Evolutionary conservation across 2,797 vertebrate genomes (phyloP).

Genomic region (Sebastiscus tertius): DNA sequence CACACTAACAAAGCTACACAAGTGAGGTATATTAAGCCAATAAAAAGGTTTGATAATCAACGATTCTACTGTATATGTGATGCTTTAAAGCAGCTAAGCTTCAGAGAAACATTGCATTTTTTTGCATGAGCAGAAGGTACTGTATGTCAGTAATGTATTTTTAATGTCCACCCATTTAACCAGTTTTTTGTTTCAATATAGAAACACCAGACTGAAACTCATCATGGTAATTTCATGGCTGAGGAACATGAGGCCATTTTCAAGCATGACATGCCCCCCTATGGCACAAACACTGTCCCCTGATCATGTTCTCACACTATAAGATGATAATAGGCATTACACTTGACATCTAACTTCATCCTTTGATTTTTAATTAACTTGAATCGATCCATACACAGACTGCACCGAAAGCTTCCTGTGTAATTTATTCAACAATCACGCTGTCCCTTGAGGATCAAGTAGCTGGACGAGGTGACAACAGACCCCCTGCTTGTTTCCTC

Average conservation of each 20-base stretch:
- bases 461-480: slow-evolving; percentile 5
- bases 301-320: not conserved
- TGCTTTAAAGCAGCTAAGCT: not conserved
- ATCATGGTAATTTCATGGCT: not conserved
- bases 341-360: not conserved
- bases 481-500: not conserved
- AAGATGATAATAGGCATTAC: not conserved
- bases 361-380: not conserved
- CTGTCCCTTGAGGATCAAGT: not conserved
- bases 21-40: not conserved
- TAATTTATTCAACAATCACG: not conserved
- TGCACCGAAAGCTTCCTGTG: not conserved
- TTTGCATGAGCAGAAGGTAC: not conserved
- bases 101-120: not conserved
- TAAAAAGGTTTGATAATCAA: not conserved
- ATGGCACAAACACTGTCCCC: not conserved
- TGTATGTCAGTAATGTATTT: not conserved
- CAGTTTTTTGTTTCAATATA: not conserved
- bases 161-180: not conserved
- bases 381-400: not conserved
- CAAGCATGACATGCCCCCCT: not conserved
- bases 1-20: not conserved
- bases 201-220: not conserved
- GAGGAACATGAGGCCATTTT: not conserved
- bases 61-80: not conserved